Evolutionary conservation across 2,797 vertebrate genomes (phyloP), one percentile per base, ranked within the genome.

Genomic region (Gymnothorax reevesii): DNA sequence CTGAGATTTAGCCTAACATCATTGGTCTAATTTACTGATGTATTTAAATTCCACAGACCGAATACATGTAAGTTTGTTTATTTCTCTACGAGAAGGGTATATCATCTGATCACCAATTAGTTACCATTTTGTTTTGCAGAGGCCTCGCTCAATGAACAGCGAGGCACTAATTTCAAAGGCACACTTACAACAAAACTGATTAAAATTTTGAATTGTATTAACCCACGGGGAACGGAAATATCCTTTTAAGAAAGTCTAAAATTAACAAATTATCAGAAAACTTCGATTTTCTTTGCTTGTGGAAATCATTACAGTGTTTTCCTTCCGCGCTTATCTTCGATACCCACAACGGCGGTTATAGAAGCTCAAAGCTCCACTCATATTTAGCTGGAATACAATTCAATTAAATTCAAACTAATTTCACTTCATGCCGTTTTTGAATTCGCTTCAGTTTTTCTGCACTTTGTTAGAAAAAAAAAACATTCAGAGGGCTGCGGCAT

Each of bases 341-440:
- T 55, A 80, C 52, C 49, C 77, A 42, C 5, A 15, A 9, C 33
- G 25, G 17, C 62, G 27, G 66, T 9, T 52, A 82, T 20, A 10
- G 52, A 86, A 64, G 49, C 73, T 42, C 12, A 27, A 64, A 5
- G 33, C 80, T 77, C 84, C 52, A 60, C 57, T 85, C 77, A 17
- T 59, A 59, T 77, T 60, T 77, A 59, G 57, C 57, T 20, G 84
- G 54, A 71, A 86, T 17, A 27, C 33, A 55, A 9, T 80, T 66
- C 27, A 42, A 42, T 42, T 42, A 42, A 42, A 42, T 42, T 66
- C 60, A 54, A 73, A 73, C 33, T 2, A 42, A 42, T 15, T 64
- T n/a, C 60, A 17, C 52, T 62, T 75, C 59, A 75, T 75, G 22
- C 20, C 22, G 25, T 84, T 25, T 13, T 9, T 57, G 12, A 12